Base-by-base conservation (phyloP, 2,113 vertebrate species). In the Sinocyclocheilus anophthalmus region DNA sequence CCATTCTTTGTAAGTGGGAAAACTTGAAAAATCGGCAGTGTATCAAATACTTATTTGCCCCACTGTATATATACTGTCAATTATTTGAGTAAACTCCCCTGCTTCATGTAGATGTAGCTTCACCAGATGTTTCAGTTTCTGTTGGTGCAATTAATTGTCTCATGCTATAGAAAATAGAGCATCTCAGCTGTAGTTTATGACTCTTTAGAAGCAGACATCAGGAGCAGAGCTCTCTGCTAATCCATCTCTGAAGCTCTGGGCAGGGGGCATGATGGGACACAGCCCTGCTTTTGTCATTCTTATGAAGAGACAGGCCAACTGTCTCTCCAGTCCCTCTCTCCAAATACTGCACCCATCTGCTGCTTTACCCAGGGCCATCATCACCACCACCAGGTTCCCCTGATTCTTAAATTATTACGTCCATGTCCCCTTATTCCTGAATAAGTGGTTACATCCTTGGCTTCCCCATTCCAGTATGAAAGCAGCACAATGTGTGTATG, bases 281-380 rank as follows among this genome's bases (percentile, higher is more conserved):
- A 24, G 24, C n/a, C 61, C 10, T 87, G n/a, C 50, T 83, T 75
- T 53, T 69, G 26, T 37, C 45, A 73, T 45, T 50, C 45, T 76
- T 16, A 39, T 37, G 20, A 53, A 50, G 53, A 59, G 76, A 59
- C 14, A 81, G n/a, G 53, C 55, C 42, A 48, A 76, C 42, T 76
- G 73, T 48, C 73, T 76, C 39, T n/a, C 8, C 1, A n/a, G 9
- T 73, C 18, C 8, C 24, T 45, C 9, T 33, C 18, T 30, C 78
- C 22, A 45, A 8, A 81, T 65, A 81, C 37, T 45, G n/a, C 78
- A 65, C 37, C 78, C n/a, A 20, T 42, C n/a, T 84, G 70, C 75
- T 39, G 30, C 20, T 53, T 67, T 2, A 20, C 6, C 59, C 73
- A 78, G 22, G 73, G 22, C 45, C 73, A 26, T 22, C 59, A 61